phyloP scores from a whole-genome alignment of 2,113 vertebrate genomes.

The Erythrolamprus reginae region DNA sequence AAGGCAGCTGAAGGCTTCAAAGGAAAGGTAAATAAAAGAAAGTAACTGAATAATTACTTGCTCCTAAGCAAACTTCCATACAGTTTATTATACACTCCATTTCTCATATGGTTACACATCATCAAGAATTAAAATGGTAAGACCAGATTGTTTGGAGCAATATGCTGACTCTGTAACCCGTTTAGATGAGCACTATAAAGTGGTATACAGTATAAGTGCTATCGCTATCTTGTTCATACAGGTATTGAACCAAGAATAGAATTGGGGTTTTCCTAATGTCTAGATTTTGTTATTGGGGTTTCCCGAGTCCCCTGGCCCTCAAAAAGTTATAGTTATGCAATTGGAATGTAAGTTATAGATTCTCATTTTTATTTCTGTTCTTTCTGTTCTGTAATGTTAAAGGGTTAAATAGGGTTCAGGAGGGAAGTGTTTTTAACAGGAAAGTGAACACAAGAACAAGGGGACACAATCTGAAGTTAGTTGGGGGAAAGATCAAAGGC shows the following conservation, averaged over 20 bases:
- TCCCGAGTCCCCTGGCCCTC: not conserved
- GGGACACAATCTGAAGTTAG: too few relatives aligned
- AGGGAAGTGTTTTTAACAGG: too few relatives aligned
- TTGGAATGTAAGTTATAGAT: not conserved
- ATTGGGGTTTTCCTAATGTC: not conserved
- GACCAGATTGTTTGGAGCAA: not conserved
- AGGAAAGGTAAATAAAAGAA: constrained; percentile 77
- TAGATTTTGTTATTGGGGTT: not conserved
- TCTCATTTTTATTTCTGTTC: not conserved
- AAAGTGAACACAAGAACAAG: too few relatives aligned
- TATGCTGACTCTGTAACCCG: too few relatives aligned
- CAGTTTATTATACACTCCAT: not conserved
- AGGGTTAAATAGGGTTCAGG: too few relatives aligned
- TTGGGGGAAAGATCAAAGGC: too few relatives aligned
- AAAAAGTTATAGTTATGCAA: not conserved
- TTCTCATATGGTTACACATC: too few relatives aligned
- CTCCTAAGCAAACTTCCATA: not conserved
- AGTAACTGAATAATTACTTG: not conserved
- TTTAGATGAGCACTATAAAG: too few relatives aligned
- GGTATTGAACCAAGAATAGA: not conserved
- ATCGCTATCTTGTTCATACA: not conserved
- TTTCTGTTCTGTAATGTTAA: too few relatives aligned
- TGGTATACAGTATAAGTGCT: too few relatives aligned
- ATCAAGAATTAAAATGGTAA: not conserved
- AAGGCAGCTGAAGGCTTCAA: constrained; percentile 85